phyloP scores from a whole-genome alignment of 2,797 vertebrate genomes.

The Pangasius djambal region DNA sequence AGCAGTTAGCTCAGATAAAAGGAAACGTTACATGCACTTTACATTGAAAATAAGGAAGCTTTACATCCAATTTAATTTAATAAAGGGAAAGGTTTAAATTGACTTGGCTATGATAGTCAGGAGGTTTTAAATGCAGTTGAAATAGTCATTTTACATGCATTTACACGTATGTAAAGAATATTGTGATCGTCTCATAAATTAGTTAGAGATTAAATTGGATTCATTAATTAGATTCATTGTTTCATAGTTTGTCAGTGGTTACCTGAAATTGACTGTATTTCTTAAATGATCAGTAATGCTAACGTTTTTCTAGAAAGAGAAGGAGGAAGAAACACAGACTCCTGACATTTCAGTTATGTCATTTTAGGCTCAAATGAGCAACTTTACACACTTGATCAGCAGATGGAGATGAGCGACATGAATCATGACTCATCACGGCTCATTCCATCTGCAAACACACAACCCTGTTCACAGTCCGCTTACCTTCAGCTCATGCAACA shows the following conservation, averaged over 20 bases:
- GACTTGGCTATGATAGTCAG: not conserved
- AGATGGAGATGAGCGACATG: constrained; percentile 13
- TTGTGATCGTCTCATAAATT: too few relatives aligned
- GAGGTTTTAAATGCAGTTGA: not conserved
- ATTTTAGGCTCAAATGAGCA: constrained; percentile 7
- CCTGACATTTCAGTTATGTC: not conserved
- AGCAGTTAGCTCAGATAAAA: not conserved
- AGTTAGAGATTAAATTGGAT: not conserved
- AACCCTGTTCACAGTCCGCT: constrained; percentile 11
- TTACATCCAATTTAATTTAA: not conserved
- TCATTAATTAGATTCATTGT: not conserved
- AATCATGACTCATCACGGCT: constrained; percentile 24
- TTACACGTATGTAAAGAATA: not conserved
- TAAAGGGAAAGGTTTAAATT: not conserved
- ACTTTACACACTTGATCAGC: not conserved
- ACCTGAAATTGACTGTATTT: not conserved
- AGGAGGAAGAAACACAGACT: not conserved
- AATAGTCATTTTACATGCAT: not conserved
- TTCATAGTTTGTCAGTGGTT: not conserved
- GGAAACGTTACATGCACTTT: not conserved
- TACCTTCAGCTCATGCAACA: constrained; percentile 4
- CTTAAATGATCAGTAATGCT: not conserved
- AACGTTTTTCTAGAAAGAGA: not conserved
- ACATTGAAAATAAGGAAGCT: not conserved
- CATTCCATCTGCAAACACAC: constrained; percentile 24